Base-by-base conservation (phyloP, 2,113 vertebrate species). In the Lampris incognitus region DNA sequence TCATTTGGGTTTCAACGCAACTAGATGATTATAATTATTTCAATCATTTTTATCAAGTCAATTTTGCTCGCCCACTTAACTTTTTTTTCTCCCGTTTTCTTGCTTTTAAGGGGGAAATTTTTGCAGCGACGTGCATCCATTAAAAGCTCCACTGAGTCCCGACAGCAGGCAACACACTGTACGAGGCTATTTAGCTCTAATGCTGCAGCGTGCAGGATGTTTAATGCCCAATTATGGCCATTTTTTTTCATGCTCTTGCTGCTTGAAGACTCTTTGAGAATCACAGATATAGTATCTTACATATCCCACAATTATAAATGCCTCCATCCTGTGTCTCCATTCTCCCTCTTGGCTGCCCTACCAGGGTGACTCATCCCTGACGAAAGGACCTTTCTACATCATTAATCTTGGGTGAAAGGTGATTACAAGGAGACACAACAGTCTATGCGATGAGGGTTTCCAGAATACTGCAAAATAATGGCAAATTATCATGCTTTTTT, bases 401-500 rank as follows among this genome's bases (percentile, higher is more conserved):
- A 83, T 88, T 88, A 86, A 84, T 87, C 76, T 78, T 60, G 0
- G 64, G 6, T 48, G 40, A 80, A 87, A 82, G 83, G 79, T 84
- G 79, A 90, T 81, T 73, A 87, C 69, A 79, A 80, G 66, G 68
- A 78, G 77, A 80, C 54, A 10, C 52, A 42, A 71, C 61, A n/a
- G n/a, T 37, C 56, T 36, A 65, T 66, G 76, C 59, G 50, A 72
- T 56, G 64, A 79, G 64, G 10, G 54, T 70, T 69, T 72, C 78
- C 67, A 66, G 87, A 85, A 85, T 82, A 84, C 74, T 81, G 85
- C 64, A 44, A 63, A 59, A 69, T 81, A 82, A 83, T 81, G 67
- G 69, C 61, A 72, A 68, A 38, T 60, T 50, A 79, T 76, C 52
- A 82, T 67, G 3, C 78, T 82, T 57, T 66, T 55, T 24, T 66